Evolutionary conservation across 2,113 vertebrate species (phyloP).

Genomic region (Corythornis madagascariensis): DNA sequence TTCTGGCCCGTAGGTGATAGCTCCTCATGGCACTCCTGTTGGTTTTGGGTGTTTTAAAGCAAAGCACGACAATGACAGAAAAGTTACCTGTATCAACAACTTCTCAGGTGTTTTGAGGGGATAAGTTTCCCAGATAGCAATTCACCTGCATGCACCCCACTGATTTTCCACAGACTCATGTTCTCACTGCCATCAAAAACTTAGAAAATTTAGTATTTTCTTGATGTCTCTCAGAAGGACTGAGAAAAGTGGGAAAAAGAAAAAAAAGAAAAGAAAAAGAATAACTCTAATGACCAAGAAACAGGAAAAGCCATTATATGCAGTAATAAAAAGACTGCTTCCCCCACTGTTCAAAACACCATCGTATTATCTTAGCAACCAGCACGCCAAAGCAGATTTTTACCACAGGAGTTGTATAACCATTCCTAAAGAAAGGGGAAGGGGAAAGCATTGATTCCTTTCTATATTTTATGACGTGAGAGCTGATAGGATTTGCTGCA

Average conservation of each 20-base stretch:
- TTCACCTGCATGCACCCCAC: background rate
- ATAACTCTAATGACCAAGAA: conserved; percentile 12
- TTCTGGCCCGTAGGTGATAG: background rate
- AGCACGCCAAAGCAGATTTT: conserved; percentile 49
- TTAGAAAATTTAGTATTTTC: background rate
- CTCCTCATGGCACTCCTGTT: background rate
- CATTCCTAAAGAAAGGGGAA: conserved; percentile 59
- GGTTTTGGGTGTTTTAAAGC: background rate
- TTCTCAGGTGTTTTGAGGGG: background rate
- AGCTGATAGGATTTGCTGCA: conserved; percentile 43
- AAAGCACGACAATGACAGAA: background rate
- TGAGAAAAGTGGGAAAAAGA: background rate
- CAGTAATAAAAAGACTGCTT: conserved; percentile 55
- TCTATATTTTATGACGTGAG: conserved; percentile 65
- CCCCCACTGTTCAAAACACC: conserved; percentile 44
- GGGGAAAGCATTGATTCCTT: conserved; percentile 59
- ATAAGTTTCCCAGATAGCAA: background rate
- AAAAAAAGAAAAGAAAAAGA: background rate
- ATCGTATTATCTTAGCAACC: conserved; percentile 61
- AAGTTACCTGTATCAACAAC: background rate
- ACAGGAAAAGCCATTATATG: conserved; percentile 69
- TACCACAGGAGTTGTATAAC: conserved; percentile 57
- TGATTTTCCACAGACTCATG: background rate
- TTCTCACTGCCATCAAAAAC: background rate
- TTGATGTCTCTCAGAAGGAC: background rate